A percentile compares a stretch with the other conserved stretches of the same genome.
Conservation (phyloP, 2,797 vertebrate genomes). For the Hippoglossus hippoglossus region DNA sequence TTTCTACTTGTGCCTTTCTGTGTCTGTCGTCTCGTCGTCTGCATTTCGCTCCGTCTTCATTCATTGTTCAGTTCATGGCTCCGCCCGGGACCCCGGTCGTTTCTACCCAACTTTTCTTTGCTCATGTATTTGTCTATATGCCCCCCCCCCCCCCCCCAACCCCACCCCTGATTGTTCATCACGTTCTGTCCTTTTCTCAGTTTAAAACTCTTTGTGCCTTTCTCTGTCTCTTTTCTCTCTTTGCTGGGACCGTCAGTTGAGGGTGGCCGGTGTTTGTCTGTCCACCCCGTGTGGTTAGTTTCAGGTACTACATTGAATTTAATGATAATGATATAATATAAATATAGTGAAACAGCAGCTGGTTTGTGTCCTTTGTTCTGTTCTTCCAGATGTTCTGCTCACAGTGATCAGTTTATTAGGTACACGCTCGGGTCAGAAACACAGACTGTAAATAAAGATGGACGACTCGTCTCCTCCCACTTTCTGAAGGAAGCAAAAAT, state of each 20-base stretch:
- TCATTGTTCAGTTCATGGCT: constrained; percentile 50
- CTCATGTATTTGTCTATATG: constrained; percentile 49
- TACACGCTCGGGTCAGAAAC: too few species aligned
- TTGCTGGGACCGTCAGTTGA: constrained; percentile 84
- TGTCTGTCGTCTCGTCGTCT: constrained; percentile 63
- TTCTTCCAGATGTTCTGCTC: neutral
- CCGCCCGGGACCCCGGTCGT: constrained; percentile 3
- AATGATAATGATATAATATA: constrained; percentile 87
- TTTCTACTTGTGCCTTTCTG: constrained; percentile 84
- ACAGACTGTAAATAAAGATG: too few species aligned
- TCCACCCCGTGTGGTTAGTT: constrained; percentile 84
- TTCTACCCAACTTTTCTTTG: constrained; percentile 31
- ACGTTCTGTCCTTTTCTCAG: constrained; percentile 53
- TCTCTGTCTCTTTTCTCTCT: constrained; percentile 80
- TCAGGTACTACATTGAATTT: constrained; percentile 87
- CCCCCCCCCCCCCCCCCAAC: constrained; percentile 1
- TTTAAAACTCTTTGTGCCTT: constrained; percentile 82
- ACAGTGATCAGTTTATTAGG: neutral
- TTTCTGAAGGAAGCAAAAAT: too few species aligned
- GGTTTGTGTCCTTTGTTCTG: constrained; percentile 20
- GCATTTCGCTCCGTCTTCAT: constrained; percentile 23
- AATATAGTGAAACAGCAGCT: constrained; percentile 83
- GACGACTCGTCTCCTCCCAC: too few species aligned
- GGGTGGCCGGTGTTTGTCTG: constrained; percentile 59
- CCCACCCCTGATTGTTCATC: constrained; percentile 3